Evolutionary conservation across 2,113 vertebrate species (phyloP).

Genomic region (Neotoma lepida): DNA sequence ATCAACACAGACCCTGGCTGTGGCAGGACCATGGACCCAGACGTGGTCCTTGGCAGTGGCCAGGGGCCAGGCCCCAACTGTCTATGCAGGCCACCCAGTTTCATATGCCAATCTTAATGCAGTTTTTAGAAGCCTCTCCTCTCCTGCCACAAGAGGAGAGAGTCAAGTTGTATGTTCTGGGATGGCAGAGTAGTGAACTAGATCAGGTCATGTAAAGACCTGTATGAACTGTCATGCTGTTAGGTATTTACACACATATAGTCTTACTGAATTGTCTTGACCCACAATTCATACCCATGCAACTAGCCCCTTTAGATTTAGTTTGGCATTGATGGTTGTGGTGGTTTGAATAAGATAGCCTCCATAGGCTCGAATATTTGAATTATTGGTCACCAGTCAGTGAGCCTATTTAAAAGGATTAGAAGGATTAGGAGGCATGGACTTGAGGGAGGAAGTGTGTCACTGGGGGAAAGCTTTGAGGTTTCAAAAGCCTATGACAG

Average conservation of each 20-base stretch:
- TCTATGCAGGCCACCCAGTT: not conserved
- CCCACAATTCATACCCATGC: not conserved
- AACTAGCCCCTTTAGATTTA: not conserved
- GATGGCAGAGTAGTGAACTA: not conserved
- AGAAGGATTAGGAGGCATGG: not conserved
- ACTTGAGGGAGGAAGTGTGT: not conserved
- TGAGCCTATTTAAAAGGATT: not conserved
- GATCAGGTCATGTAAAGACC: not conserved
- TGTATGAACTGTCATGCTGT: not conserved
- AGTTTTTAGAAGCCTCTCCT: not conserved
- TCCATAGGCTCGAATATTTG: not conserved
- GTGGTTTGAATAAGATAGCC: not conserved
- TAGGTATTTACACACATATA: not conserved
- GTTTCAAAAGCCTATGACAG: not conserved
- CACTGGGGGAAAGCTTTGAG: not conserved
- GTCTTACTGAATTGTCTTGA: not conserved
- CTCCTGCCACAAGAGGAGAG: not conserved
- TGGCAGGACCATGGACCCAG: too few species aligned
- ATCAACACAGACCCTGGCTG: too few species aligned
- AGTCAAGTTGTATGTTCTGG: not conserved
- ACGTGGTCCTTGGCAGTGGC: too few species aligned
- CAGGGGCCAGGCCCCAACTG: too few species aligned
- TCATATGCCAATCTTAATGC: not conserved
- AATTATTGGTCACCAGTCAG: not conserved
- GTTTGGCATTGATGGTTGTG: not conserved